phyloP scores from a whole-genome alignment of 2,888 invertebrate species.

The Parapristionchus giblindavisi region DNA sequence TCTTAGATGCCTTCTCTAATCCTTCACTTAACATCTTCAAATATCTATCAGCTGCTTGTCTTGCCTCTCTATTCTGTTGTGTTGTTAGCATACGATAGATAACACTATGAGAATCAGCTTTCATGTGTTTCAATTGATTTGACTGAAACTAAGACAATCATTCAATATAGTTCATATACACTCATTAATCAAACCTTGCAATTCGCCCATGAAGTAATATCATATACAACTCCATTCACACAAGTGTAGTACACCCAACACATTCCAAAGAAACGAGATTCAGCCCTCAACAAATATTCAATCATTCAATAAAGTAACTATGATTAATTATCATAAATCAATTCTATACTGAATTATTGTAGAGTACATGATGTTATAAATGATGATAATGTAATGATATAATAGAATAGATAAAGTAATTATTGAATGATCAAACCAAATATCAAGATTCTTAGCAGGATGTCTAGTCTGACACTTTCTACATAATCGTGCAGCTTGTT shows the following conservation, averaged over 20 bases:
- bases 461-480: slow-evolving; percentile 81
- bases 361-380: too few species aligned
- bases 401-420: too few species aligned
- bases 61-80: not conserved
- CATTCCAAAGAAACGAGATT: slow-evolving; percentile 85
- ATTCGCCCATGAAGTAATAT: slow-evolving; percentile 95
- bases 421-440: not conserved
- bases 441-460: slow-evolving; percentile 77
- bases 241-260: slow-evolving; percentile 94
- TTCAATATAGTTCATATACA: not conserved
- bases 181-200: slow-evolving; percentile 78
- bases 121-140: slow-evolving; percentile 81
- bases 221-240: slow-evolving; percentile 93
- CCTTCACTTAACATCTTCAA: slow-evolving; percentile 17
- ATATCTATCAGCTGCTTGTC: slow-evolving; percentile 18
- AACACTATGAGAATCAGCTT: slow-evolving; percentile 89
- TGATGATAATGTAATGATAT: too few species aligned
- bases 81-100: slow-evolving; percentile 82
- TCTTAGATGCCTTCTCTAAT: slow-evolving; percentile 1
- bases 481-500: slow-evolving; percentile 86
- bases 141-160: slow-evolving; percentile 69
- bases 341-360: too few species aligned
- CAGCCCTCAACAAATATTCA: too few species aligned
- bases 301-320: slow-evolving; percentile 69
- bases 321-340: slow-evolving; percentile 82